These are phyloP conservation scores for Podargus strigoides DNA, from an alignment of 2,797 vertebrate genomes.

Conservation along the genomic window DNA sequence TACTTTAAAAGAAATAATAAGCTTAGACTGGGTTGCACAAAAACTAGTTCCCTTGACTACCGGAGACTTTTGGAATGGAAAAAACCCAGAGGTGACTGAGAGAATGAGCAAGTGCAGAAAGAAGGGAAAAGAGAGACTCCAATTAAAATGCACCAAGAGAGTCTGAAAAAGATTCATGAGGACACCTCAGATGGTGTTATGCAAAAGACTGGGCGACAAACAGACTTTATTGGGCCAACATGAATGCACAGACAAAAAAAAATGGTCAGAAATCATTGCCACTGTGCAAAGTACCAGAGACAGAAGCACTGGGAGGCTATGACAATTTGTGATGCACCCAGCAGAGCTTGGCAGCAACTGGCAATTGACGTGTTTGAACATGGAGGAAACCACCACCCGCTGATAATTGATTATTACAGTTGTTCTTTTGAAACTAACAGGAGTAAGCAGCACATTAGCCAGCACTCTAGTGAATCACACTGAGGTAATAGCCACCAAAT, in stretches of 20 bases:
- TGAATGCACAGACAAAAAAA: background rate
- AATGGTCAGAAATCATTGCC: constrained; percentile 34
- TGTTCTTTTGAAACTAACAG: constrained; percentile 40
- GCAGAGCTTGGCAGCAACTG: constrained; percentile 10
- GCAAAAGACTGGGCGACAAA: constrained; percentile 22
- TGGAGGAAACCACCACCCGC: background rate
- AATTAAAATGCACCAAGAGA: constrained; percentile 37
- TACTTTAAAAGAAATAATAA: constrained; percentile 54
- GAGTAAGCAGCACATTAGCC: constrained; percentile 37
- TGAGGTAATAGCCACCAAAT: constrained; percentile 6
- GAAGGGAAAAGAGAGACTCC: background rate
- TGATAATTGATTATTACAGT: constrained; percentile 52
- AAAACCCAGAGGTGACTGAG: constrained; percentile 44
- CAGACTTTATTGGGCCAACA: background rate
- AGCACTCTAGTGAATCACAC: constrained; percentile 7
- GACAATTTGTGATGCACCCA: constrained; percentile 26
- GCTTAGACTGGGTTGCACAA: constrained; percentile 31
- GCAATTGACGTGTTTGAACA: constrained; percentile 27
- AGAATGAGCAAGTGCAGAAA: constrained; percentile 38
- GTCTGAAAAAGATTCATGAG: constrained; percentile 9
- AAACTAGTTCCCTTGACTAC: constrained; percentile 61
- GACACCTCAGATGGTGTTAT: background rate
- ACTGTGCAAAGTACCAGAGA: background rate
- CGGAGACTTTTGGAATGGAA: constrained; percentile 33
- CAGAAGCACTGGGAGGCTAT: background rate